Base-by-base conservation (phyloP, 1,140 invertebrate genomes). In the Samia ricini region DNA sequence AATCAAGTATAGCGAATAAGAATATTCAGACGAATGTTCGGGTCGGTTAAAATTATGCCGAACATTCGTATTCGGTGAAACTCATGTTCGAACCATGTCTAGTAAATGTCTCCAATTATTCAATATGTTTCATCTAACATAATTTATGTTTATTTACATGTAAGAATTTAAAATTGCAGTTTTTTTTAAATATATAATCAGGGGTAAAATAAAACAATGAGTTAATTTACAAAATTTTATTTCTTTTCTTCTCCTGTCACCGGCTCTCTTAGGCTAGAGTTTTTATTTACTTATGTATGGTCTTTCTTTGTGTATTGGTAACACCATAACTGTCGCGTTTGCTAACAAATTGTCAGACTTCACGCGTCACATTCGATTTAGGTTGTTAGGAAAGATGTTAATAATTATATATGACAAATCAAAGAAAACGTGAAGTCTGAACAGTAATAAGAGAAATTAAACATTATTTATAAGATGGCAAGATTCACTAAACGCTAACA, bases 141-240 rank as follows among this genome's bases (percentile, higher is more conserved):
- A n/a, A n/a, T n/a, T n/a, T n/a, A n/a, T n/a, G n/a, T n/a, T n/a
- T n/a, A n/a, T n/a, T n/a, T n/a, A n/a, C n/a, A n/a, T n/a, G n/a
- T n/a, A n/a, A n/a, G n/a, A n/a, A n/a, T n/a, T n/a, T n/a, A n/a
- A n/a, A n/a, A n/a, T n/a, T 1, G 1, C 0, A 52, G 4, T 21
- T 52, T 7, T 12, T 52, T 52, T 21, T 0, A 21, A 52, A 52
- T 52, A 21, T 20, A 12, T n/a, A 51, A 21, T n/a, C n/a, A n/a
- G n/a, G n/a, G 18, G 4, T 15, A 5, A 52, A 73, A 63, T 78
- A 68, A 89, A 88, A 89, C 83, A 69, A 84, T 54, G 42, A 61
- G 69, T 68, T 89, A 89, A 84, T 89, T 89, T 88, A 89, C 81
- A 89, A 89, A 89, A 89, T 88, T 73, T 89, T 88, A 84, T 83